Conservation (phyloP, 2,888 invertebrate genomes). For the Caenorhabditis sp. region DNA sequence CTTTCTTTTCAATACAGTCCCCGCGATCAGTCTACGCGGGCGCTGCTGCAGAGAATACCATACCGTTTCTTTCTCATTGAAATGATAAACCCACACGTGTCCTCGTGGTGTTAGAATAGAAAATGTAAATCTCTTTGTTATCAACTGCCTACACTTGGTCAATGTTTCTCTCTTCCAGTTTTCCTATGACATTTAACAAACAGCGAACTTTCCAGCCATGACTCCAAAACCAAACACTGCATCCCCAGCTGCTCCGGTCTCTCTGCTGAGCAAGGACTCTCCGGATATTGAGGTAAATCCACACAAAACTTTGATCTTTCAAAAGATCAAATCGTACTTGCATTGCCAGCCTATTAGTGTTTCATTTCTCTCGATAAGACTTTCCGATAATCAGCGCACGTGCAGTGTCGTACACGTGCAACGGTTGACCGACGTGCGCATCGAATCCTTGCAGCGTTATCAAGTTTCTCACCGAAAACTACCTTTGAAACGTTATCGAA, state of each 20-base stretch:
- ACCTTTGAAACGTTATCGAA: constrained; percentile 2
- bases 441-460: constrained; percentile 12
- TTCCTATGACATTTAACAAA: not conserved
- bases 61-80: not conserved
- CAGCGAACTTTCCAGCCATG: constrained; percentile 5
- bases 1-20: constrained; percentile 25
- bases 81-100: not conserved
- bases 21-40: constrained; percentile 20
- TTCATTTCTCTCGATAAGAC: constrained; percentile 23
- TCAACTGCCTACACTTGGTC: too few species aligned
- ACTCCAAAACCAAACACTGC: constrained; percentile 34
- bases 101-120: not conserved
- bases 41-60: not conserved
- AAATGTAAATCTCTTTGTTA: not conserved
- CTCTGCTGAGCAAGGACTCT: constrained; percentile 60
- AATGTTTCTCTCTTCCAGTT: not conserved
- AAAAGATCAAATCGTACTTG: not conserved
- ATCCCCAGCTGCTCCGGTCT: not conserved
- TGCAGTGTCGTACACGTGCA: constrained; percentile 44
- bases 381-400: constrained; percentile 25
- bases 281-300: constrained; percentile 68
- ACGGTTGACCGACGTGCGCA: not conserved
- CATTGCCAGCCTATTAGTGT: not conserved
- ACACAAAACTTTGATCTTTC: not conserved
- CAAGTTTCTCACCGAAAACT: not conserved